Percentiles rank a stretch among this genome's conserved stretches.
Evolutionary conservation across 2,797 vertebrate species (phyloP).

Genomic region (Salmo trutta): DNA sequence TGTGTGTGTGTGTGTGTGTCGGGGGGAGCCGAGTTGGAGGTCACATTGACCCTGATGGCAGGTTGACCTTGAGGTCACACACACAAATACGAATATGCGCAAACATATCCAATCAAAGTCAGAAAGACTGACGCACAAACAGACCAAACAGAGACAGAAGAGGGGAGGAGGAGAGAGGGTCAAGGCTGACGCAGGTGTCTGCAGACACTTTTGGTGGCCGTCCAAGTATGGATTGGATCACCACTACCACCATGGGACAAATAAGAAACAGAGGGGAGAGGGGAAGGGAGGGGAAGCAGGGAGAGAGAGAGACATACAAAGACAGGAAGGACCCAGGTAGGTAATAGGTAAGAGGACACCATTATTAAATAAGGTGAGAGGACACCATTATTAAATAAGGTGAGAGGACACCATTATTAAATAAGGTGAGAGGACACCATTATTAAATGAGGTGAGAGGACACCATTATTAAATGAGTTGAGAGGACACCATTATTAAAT

Average conservation of each 20-base stretch:
- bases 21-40: no score
- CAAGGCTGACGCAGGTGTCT: constrained; percentile 65
- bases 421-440: no score
- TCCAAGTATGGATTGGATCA: constrained; percentile 69
- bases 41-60: constrained; percentile 36
- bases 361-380: no score
- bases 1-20: no score
- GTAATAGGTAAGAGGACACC: no score
- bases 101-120: background rate
- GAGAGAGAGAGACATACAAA: constrained; percentile 12
- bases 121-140: background rate
- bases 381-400: no score
- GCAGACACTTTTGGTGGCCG: constrained; percentile 59
- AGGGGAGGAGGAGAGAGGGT: constrained; percentile 9
- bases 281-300: background rate
- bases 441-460: no score
- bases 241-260: constrained; percentile 40
- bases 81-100: background rate
- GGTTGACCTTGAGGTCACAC: constrained; percentile 26
- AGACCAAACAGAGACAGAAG: background rate
- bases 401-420: no score
- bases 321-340: no score
- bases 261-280: constrained; percentile 3
- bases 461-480: no score
- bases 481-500: no score